Percentiles rank a stretch among this genome's conserved stretches.
Conservation (phyloP, 2,797 vertebrate genomes). For the Lepilemur ruficaudatus region DNA sequence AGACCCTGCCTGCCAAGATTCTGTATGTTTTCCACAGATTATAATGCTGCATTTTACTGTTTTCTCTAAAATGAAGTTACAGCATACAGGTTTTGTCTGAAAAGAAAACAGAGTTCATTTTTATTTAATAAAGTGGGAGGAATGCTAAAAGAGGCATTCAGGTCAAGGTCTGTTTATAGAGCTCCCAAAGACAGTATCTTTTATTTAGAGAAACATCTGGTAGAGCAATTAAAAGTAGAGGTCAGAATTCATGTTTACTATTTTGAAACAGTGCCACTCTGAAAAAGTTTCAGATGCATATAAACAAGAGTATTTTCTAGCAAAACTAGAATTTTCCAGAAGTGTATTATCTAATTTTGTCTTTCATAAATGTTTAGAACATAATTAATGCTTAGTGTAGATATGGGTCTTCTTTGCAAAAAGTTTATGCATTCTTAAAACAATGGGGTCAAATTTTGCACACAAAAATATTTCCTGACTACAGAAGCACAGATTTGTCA, state of each 20-base stretch:
- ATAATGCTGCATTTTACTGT: not conserved
- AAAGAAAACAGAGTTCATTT: slow-evolving; percentile 70
- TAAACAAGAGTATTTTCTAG: not conserved
- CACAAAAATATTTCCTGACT: not conserved
- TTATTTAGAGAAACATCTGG: slow-evolving; percentile 81
- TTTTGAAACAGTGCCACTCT: slow-evolving; percentile 51
- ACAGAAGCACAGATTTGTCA: not conserved
- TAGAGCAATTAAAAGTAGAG: slow-evolving; percentile 69
- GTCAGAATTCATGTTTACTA: slow-evolving; percentile 61
- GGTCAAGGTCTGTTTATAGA: slow-evolving; percentile 81
- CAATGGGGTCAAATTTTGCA: slow-evolving; percentile 20
- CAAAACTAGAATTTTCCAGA: not conserved
- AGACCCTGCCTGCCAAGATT: not conserved
- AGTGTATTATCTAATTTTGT: not conserved
- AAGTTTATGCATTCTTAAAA: slow-evolving; percentile 20
- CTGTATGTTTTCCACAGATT: not conserved
- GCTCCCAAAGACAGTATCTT: slow-evolving; percentile 77
- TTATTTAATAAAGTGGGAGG: slow-evolving; percentile 69
- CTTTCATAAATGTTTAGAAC: not conserved
- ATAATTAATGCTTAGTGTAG: not conserved
- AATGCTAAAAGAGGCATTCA: slow-evolving; percentile 72
- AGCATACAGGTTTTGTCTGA: slow-evolving; percentile 66
- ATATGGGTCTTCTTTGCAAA: not conserved
- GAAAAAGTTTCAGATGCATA: not conserved
- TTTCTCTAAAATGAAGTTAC: slow-evolving; percentile 67